Base-by-base conservation (phyloP, 1,140 invertebrate species). In the Polypedilum pembai region DNA sequence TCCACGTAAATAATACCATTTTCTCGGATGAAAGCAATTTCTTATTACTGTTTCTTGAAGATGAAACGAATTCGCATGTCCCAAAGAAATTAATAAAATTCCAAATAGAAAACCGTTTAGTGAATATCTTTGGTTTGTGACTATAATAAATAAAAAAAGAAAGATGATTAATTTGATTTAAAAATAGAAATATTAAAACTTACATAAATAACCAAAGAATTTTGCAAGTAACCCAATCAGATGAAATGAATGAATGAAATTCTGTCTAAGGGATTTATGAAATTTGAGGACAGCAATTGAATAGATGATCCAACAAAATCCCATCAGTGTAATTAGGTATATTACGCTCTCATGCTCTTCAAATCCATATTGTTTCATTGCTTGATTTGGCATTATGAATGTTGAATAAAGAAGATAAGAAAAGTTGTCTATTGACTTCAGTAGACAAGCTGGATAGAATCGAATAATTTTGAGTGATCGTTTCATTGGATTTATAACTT, bases 1-100 rank as follows among this genome's bases (percentile, higher is more conserved):
- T 20, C 65, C 65, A 20, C 20, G 17, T 18, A 69, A 10, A 69
- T 20, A 69, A 20, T 20, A 69, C 65, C 65, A 69, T 69, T 69
- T 69, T 21, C 65, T 69, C 7, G 65, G 65, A 69, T 69, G 65
- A 21, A 69, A 69, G 17, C 20, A 18, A 20, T 69, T 69, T 8
- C 65, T 18, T 20, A 69, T 69, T 3, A 69, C 20, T 8, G 20
- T 21, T 7, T 69, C 65, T 69, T 69, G 65, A 7, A 69, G 65
- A 69, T 69, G 65, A 69, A 69, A 69, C 20, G 65, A 69, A 69
- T 69, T 69, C 5, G 65, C 65, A 69, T 69, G 17, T 20, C 65
- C 65, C 17, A 69, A 18, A 10, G 17, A 18, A 7, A 69, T 21
- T 3, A 69, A 8, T 0, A 18, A 18, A 8, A 69, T 20, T n/a